Base-by-base conservation (phyloP, 2,797 vertebrate species). In the Loriculus beryllinus region DNA sequence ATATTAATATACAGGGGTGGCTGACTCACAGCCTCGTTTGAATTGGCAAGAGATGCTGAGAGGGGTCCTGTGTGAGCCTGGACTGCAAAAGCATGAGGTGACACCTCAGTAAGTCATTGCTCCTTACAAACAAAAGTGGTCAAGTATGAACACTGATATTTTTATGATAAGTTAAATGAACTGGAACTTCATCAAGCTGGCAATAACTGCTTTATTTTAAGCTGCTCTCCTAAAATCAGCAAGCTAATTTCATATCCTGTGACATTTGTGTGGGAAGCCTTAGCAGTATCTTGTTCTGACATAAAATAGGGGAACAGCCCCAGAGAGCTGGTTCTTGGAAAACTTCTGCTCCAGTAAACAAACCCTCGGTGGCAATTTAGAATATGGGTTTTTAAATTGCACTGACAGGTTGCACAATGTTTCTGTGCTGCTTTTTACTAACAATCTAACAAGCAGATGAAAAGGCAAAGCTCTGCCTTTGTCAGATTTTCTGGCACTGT, bases 391-490 rank as follows among this genome's bases (percentile, higher is more conserved):
- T 93, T 77, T 7, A 54, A 92, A 86, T 82, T 67, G 71, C 35
- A 82, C 16, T 71, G 81, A 71, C 75, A 81, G 78, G 45, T 39
- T 82, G 64, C 71, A 79, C 56, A 57, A 19, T 14, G 31, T 68
- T 70, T 74, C 68, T 93, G 48, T 87, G 74, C 59, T 75, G 52
- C 92, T 88, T 59, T 71, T 39, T n/a, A 81, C 82, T 59, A 90
- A 69, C 70, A 86, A 59, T 43, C 48, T 17, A 68, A 42, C 2
- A 14, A 57, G 62, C 63, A 70, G 78, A 88, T 52, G 75, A 78
- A 90, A 94, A 91, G 37, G 65, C 48, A 89, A 85, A 93, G 28
- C 76, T 76, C 79, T 71, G 82, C 77, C 83, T 91, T 81, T 82
- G 84, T 82, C 48, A 60, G 62, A 49, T 88, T 22, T 75, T 47